Evolutionary conservation across 2,113 vertebrate species (phyloP).

Genomic region (Sprattus sprattus): DNA sequence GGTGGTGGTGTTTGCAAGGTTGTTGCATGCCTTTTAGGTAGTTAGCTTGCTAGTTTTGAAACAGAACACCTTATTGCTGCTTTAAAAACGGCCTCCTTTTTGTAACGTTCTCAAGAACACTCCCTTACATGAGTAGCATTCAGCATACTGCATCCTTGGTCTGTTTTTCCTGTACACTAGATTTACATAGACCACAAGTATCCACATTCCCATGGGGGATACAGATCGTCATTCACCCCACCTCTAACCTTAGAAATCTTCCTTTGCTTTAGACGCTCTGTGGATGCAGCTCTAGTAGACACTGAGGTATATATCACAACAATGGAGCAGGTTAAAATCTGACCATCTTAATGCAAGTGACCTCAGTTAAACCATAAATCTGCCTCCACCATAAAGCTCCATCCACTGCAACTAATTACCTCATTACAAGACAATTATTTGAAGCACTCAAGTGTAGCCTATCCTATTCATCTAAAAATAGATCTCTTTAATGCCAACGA

Average conservation of each 20-base stretch:
- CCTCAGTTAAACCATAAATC: not conserved
- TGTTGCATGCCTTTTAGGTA: too few species aligned
- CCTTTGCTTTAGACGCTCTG: not conserved
- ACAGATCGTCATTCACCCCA: not conserved
- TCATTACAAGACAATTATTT: constrained; percentile 10
- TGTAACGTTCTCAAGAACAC: too few species aligned
- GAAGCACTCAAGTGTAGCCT: constrained; percentile 3
- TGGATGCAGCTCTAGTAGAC: not conserved
- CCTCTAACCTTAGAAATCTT: not conserved
- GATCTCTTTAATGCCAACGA: not conserved
- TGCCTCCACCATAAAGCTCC: not conserved
- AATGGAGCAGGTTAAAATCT: not conserved
- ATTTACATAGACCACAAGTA: not conserved
- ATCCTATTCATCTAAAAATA: constrained; percentile 9
- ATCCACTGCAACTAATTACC: constrained; percentile 2
- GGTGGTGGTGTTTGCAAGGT: too few species aligned
- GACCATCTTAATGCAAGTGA: not conserved
- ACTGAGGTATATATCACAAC: constrained; percentile 9
- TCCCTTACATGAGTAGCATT: too few species aligned
- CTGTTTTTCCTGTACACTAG: not conserved
- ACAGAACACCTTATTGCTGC: too few species aligned
- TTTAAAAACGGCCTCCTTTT: not conserved
- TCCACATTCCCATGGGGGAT: not conserved
- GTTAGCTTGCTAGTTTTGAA: too few species aligned
- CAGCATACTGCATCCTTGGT: not conserved